phyloP scores from a whole-genome alignment of 2,797 vertebrate genomes.

The Cynopterus sphinx region DNA sequence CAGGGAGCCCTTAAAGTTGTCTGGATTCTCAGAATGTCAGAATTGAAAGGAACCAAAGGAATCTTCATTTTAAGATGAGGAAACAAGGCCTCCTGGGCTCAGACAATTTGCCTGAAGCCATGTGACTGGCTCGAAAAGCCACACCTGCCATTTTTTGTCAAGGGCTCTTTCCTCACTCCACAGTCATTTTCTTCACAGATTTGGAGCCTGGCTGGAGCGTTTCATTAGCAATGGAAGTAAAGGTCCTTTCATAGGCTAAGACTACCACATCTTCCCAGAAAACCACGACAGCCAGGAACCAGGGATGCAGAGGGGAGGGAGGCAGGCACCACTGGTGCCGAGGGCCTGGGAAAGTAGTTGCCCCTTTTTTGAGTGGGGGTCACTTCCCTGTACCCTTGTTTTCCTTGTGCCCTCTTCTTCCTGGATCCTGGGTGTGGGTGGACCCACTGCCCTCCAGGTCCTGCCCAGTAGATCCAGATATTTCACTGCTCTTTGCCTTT shows the following conservation, averaged over 20 bases:
- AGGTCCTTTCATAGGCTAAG: not conserved
- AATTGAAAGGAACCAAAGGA: not conserved
- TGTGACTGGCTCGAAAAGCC: not conserved
- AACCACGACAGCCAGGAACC: too few relatives aligned
- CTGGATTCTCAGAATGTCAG: not conserved
- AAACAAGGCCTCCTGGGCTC: not conserved
- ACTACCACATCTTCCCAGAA: not conserved
- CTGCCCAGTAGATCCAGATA: not conserved
- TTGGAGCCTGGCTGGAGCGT: not conserved
- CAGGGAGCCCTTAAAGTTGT: not conserved
- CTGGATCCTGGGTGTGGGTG: not conserved
- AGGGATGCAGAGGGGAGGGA: not conserved
- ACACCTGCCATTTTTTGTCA: not conserved
- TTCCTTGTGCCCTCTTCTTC: not conserved
- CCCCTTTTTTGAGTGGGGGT: not conserved
- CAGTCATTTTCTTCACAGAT: not conserved
- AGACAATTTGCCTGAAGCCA: not conserved
- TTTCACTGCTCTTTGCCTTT: not conserved
- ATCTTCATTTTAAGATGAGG: not conserved
- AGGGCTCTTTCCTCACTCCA: not conserved
- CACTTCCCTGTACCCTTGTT: not conserved
- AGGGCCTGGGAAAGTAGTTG: not conserved
- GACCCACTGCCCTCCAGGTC: not conserved
- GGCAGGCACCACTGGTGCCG: fast-evolving
- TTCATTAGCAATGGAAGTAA: not conserved